These are phyloP conservation scores for Stichodactyla mertensii DNA, from an alignment of 64 coral and sea anemone species.

Conservation along the genomic window DNA sequence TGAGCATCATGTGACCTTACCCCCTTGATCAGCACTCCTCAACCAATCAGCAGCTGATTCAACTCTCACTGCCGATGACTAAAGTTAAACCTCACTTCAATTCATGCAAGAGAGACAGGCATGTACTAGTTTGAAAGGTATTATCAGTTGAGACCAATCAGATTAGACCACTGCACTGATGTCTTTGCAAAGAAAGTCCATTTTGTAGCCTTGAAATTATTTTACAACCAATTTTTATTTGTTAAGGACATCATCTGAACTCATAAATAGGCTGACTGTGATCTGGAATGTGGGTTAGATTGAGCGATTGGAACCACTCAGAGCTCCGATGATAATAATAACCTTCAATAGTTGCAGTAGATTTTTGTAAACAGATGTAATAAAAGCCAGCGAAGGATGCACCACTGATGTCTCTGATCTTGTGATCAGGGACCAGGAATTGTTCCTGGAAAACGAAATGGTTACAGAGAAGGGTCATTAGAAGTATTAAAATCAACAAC, in stretches of 20 bases:
- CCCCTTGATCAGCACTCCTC: no score
- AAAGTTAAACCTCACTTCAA: no score
- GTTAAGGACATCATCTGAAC: slow-evolving; percentile 68
- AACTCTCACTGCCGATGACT: no score
- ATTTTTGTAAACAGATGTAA: slow-evolving; percentile 99
- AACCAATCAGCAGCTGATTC: no score
- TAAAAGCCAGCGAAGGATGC: slow-evolving; percentile 99
- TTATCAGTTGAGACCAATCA: background rate
- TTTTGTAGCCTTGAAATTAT: background rate
- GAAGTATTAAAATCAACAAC: background rate
- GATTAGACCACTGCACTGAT: background rate
- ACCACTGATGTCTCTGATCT: slow-evolving; percentile 90
- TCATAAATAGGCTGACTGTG: slow-evolving; percentile 99
- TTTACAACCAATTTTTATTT: background rate
- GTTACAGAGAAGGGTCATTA: background rate
- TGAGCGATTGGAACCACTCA: slow-evolving; percentile 98
- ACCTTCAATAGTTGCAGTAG: slow-evolving; percentile 94
- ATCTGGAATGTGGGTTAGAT: slow-evolving; percentile 94
- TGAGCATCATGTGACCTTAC: no score
- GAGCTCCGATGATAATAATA: slow-evolving; percentile 98
- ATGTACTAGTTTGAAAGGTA: background rate
- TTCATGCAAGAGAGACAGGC: background rate
- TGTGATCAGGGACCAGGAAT: slow-evolving; percentile 94
- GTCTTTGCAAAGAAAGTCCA: background rate
- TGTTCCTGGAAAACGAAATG: slow-evolving; percentile 61